A percentile compares a stretch with the other conserved stretches of the same genome.
Evolutionary conservation across 2,888 invertebrate genomes (phyloP).

Genomic region (Athrips mouffetella): DNA sequence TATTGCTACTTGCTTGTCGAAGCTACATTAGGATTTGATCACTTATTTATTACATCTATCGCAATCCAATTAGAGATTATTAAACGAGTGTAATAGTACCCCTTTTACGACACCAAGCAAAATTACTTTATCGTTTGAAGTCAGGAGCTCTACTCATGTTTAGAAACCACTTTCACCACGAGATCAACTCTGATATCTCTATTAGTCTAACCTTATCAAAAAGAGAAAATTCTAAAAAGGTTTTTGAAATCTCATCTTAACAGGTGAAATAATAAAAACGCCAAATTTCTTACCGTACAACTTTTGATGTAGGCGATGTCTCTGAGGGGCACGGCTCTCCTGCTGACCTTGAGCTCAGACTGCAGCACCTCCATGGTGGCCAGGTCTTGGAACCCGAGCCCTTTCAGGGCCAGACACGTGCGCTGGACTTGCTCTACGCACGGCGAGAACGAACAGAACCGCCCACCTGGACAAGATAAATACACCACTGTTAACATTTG

Average conservation of each 20-base stretch:
- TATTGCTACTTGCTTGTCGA: not conserved
- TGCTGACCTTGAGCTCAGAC: conserved; percentile 85
- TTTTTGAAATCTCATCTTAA: no score
- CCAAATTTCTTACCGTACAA: no score
- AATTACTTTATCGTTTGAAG: no score
- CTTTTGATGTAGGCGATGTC: conserved; percentile 84
- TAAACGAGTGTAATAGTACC: no score
- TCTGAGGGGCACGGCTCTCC: conserved; percentile 81
- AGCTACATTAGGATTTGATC: not conserved
- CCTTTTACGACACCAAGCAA: no score
- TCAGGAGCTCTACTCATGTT: no score
- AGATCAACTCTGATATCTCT: no score
- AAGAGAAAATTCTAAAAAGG: no score
- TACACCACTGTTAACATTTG: no score
- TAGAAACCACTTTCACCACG: no score
- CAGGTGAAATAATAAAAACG: no score
- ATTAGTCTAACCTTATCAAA: no score
- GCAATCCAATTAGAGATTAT: not conserved
- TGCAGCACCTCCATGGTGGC: conserved; percentile 93
- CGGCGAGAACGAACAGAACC: conserved; percentile 98
- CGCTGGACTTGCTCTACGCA: conserved; percentile 99
- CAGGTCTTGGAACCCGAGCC: conserved; percentile 89
- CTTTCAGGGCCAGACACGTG: conserved; percentile 84
- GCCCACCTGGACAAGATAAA: conserved; percentile 82
- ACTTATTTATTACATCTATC: not conserved